Evolutionary conservation across 2,113 vertebrate species (phyloP).

Genomic region (Nymphicus hollandicus): DNA sequence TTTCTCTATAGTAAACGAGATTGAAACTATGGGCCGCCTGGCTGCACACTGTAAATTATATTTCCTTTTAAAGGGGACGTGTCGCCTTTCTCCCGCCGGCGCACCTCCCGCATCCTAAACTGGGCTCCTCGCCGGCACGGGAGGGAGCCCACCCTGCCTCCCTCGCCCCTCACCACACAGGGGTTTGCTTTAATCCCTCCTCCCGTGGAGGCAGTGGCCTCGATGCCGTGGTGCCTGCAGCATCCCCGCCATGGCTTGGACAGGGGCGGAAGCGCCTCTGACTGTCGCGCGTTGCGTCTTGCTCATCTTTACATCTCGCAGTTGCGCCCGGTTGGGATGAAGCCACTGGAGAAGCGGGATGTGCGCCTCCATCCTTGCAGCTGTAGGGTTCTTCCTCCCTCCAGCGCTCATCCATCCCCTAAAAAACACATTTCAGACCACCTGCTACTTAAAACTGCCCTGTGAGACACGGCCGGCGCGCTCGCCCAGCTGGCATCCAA

Average conservation of each 20-base stretch:
- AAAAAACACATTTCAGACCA: not conserved
- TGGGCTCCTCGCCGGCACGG: not conserved
- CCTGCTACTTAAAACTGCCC: not conserved
- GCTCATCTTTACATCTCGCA: not conserved
- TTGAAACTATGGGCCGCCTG: conserved; percentile 82
- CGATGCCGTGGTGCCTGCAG: accelerated
- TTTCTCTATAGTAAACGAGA: conserved; percentile 91
- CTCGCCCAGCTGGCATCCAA: not conserved
- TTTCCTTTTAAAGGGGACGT: conserved; percentile 86
- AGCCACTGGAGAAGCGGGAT: accelerated
- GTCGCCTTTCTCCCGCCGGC: conserved; percentile 71
- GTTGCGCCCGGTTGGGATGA: not conserved
- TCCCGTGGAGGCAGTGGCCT: not conserved
- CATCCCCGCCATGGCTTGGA: not conserved
- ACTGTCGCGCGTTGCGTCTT: accelerated
- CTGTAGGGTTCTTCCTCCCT: not conserved
- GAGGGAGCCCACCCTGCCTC: not conserved
- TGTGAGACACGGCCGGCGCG: accelerated
- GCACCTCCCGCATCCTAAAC: conserved; percentile 69
- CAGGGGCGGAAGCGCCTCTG: not conserved
- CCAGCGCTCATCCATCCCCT: not conserved
- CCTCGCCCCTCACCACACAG: accelerated
- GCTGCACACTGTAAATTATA: conserved; percentile 89
- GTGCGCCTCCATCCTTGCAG: accelerated
- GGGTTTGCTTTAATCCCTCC: not conserved